phyloP scores from a whole-genome alignment of 1,140 invertebrate genomes.

The Euborellia annulipes region DNA sequence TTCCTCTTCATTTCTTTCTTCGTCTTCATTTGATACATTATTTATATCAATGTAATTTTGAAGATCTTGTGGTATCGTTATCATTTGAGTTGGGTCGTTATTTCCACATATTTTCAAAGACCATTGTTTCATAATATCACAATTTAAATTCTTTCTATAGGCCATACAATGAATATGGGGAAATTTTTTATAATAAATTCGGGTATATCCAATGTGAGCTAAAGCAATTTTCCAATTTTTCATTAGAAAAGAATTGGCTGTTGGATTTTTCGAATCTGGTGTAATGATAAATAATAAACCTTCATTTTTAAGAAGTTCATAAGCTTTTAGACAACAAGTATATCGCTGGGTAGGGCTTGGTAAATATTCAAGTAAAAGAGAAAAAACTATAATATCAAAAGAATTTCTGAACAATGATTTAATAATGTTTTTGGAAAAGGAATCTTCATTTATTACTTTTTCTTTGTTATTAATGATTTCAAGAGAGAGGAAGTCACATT shows the following conservation, averaged over 20 bases:
- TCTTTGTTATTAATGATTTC: slow-evolving; percentile 26
- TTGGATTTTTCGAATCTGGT: slow-evolving; percentile 82
- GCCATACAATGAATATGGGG: slow-evolving; percentile 76
- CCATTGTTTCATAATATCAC: slow-evolving; percentile 30
- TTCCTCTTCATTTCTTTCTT: background rate
- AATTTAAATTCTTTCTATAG: slow-evolving; percentile 54
- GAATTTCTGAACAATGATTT: slow-evolving; percentile 19
- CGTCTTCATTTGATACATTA: too few relatives aligned
- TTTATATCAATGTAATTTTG: slow-evolving; percentile 13
- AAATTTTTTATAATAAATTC: slow-evolving; percentile 71
- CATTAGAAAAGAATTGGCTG: slow-evolving; percentile 67
- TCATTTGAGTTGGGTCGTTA: slow-evolving; percentile 17
- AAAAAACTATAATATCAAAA: slow-evolving; percentile 74
- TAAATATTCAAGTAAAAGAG: slow-evolving; percentile 77
- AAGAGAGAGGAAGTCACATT: slow-evolving; percentile 69
- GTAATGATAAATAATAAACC: slow-evolving; percentile 71
- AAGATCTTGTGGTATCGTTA: slow-evolving; percentile 33
- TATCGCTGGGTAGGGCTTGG: slow-evolving; percentile 59
- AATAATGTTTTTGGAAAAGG: too few relatives aligned
- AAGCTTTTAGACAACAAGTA: slow-evolving; percentile 61
- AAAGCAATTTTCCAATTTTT: slow-evolving; percentile 72
- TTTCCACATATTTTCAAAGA: slow-evolving; percentile 9
- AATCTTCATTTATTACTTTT: too few relatives aligned
- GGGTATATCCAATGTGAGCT: slow-evolving; percentile 58
- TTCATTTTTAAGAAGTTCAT: slow-evolving; percentile 50